Evolutionary conservation across 2,888 invertebrate genomes (phyloP).

Genomic region (Ceramica pisi): DNA sequence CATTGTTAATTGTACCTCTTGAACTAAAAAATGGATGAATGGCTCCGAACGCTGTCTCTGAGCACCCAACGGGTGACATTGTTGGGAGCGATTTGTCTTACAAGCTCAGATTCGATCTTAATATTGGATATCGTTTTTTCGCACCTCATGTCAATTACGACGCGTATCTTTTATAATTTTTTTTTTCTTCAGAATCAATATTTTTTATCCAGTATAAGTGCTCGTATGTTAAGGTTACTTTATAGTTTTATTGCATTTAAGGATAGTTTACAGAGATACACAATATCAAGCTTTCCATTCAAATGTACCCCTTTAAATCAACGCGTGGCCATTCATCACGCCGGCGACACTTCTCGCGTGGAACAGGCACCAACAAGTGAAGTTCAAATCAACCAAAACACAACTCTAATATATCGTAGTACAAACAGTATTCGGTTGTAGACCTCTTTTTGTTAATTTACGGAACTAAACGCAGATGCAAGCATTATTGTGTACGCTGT

Average conservation of each 20-base stretch:
- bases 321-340: conserved; percentile 85
- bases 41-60: conserved; percentile 77
- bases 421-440: conserved; percentile 61
- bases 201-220: conserved; percentile 61
- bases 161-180: conserved; percentile 60
- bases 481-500: conserved; percentile 83
- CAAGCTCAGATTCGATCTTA: conserved; percentile 84
- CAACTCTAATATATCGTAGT: conserved; percentile 65
- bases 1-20: conserved; percentile 85
- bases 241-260: conserved; percentile 83
- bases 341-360: conserved; percentile 79
- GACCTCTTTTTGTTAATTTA: conserved; percentile 66
- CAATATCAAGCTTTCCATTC: conserved; percentile 79
- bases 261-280: conserved; percentile 77
- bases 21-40: conserved; percentile 87
- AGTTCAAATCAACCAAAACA: conserved; percentile 69
- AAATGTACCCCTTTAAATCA: conserved; percentile 87
- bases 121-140: conserved; percentile 83
- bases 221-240: conserved; percentile 68
- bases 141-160: conserved; percentile 81
- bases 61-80: conserved; percentile 87
- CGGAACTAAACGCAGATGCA: conserved; percentile 81
- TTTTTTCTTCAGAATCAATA: conserved; percentile 40
- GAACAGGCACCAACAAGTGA: conserved; percentile 70
- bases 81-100: conserved; percentile 88